Evolutionary conservation across 92 coral and sea anemone genomes (phyloP).

Genomic region (Paragorgia papillata): DNA sequence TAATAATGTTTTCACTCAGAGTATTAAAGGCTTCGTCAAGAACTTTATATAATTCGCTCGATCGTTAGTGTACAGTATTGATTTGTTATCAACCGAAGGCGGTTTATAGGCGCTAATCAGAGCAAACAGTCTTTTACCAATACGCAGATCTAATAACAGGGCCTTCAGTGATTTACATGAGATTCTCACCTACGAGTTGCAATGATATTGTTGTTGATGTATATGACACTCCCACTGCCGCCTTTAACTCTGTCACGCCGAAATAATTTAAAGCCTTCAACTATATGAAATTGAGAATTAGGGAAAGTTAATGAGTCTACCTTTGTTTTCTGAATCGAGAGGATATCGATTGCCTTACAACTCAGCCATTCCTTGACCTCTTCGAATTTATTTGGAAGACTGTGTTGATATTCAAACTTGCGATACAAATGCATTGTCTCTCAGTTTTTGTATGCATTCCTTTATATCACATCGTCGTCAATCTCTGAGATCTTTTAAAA

Average conservation of each 20-base stretch:
- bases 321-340: slow-evolving; percentile 60
- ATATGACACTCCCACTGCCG: slow-evolving; percentile 51
- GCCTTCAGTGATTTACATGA: slow-evolving; percentile 32
- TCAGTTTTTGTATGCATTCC: slow-evolving; percentile 13
- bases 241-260: slow-evolving; percentile 52
- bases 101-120: slow-evolving; percentile 49
- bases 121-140: slow-evolving; percentile 45
- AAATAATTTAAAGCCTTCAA: slow-evolving; percentile 47
- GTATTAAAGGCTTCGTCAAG: slow-evolving; percentile 28
- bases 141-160: slow-evolving; percentile 27
- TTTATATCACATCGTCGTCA: neutral
- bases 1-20: slow-evolving; percentile 36
- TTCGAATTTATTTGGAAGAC: slow-evolving; percentile 50
- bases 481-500: no score
- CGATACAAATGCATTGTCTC: slow-evolving; percentile 50
- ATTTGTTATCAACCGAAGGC: slow-evolving; percentile 45
- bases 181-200: slow-evolving; percentile 26
- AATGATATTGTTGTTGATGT: slow-evolving; percentile 41
- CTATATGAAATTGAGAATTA: slow-evolving; percentile 53
- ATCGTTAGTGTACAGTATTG: slow-evolving; percentile 18
- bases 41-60: slow-evolving; percentile 1
- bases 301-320: slow-evolving; percentile 57
- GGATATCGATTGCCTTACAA: slow-evolving; percentile 41
- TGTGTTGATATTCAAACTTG: slow-evolving; percentile 47
- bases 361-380: slow-evolving; percentile 60